Conservation (phyloP, 2,113 vertebrate genomes). For the Bos taurus region ARS-UCD2.0 NC_037336.1:56411501-56412000, state of each 20-base stretch:
- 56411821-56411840: neutral
- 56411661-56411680: slow-evolving; percentile 51
- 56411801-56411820: slow-evolving; percentile 46
- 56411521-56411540: slow-evolving; percentile 3
- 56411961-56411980: neutral
- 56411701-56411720: slow-evolving; percentile 52
- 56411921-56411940: slow-evolving; percentile 41
- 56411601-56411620: neutral
- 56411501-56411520: slow-evolving; percentile 8
- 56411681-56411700: slow-evolving; percentile 30
- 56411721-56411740: slow-evolving; percentile 60
- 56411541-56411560: slow-evolving; percentile 24
- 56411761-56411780: neutral
- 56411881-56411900: neutral
- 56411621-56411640: neutral
- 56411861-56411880: slow-evolving; percentile 47
- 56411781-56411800: slow-evolving; percentile 41
- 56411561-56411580: neutral
- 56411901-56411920: slow-evolving; percentile 18
- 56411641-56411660: neutral
- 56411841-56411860: slow-evolving; percentile 41
- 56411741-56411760: slow-evolving; percentile 38
- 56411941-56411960: slow-evolving; percentile 12
- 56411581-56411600: slow-evolving; percentile 19
- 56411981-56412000: slow-evolving; percentile 2